A percentile compares a stretch with the other conserved stretches of the same genome.
Evolutionary conservation across 2,113 vertebrate genomes (phyloP).

Genomic region (Xiphophorus hellerii): DNA sequence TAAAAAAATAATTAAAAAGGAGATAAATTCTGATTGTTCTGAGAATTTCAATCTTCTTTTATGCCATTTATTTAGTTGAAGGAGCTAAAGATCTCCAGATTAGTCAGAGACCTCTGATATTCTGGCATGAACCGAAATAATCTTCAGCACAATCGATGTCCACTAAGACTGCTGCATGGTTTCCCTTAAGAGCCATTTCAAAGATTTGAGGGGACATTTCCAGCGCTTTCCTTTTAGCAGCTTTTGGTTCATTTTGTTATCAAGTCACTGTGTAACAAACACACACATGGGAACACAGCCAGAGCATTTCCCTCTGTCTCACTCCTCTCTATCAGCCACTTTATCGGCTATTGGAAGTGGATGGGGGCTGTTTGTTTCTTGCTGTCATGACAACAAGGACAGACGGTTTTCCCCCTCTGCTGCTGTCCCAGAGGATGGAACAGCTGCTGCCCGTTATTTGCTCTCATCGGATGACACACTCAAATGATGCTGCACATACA

Average conservation of each 20-base stretch:
- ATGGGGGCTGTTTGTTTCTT: constrained; percentile 67
- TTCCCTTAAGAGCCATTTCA: constrained; percentile 9
- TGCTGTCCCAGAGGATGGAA: constrained; percentile 40
- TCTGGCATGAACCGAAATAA: constrained; percentile 6
- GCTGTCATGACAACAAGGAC: constrained; percentile 65
- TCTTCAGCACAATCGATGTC: constrained; percentile 6
- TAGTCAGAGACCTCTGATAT: constrained; percentile 27
- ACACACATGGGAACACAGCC: constrained; percentile 15
- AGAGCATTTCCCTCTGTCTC: constrained; percentile 13
- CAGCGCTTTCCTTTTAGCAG: background rate
- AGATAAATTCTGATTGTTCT: background rate
- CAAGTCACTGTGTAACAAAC: background rate
- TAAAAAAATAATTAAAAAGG: background rate
- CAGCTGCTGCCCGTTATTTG: constrained; percentile 58
- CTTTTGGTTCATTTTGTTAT: background rate
- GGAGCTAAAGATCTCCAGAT: constrained; percentile 31
- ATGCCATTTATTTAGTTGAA: constrained; percentile 7
- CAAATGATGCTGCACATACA: constrained; percentile 11
- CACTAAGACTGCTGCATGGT: constrained; percentile 8
- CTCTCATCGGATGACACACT: constrained; percentile 35
- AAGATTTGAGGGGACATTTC: constrained; percentile 1
- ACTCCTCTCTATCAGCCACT: constrained; percentile 48
- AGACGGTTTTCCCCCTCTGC: constrained; percentile 46
- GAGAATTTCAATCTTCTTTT: background rate
- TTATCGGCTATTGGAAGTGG: constrained; percentile 52